Evolutionary conservation across 2,113 vertebrate species (phyloP).

Genomic region (Crotophaga sulcirostris): DNA sequence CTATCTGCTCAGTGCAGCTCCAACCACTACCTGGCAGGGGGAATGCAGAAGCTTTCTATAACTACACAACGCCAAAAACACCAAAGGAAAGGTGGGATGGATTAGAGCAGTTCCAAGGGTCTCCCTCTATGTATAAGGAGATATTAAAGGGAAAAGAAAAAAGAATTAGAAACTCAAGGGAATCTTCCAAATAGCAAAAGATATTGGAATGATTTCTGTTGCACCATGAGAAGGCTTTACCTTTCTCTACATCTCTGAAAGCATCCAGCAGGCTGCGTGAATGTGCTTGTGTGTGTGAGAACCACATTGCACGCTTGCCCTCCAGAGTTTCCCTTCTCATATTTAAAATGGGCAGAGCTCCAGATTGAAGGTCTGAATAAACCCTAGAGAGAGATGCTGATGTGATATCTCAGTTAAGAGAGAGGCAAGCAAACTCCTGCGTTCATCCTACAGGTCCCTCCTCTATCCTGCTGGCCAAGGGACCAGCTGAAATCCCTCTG

Average conservation of each 20-base stretch:
- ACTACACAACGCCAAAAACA: background rate
- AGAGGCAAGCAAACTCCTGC: background rate
- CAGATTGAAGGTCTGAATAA: background rate
- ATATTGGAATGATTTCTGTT: background rate
- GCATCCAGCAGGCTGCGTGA: background rate
- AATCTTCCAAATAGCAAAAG: background rate
- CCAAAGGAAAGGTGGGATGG: background rate
- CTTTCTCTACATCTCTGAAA: background rate
- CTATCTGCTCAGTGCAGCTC: background rate
- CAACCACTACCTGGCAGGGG: background rate
- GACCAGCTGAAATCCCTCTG: fast-evolving
- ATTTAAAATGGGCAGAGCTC: background rate
- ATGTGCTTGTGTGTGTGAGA: background rate
- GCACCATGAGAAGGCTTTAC: background rate
- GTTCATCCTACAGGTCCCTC: background rate
- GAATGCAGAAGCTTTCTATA: background rate
- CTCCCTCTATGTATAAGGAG: background rate
- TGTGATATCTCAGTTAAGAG: background rate
- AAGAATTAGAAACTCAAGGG: background rate
- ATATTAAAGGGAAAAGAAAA: background rate
- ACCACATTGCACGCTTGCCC: fast-evolving
- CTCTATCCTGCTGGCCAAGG: background rate
- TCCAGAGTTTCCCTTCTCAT: background rate
- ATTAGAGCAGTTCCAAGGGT: background rate
- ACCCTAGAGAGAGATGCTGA: fast-evolving